These are phyloP conservation scores for Itoplectis maculator DNA, from an alignment of 2,888 invertebrate species.

Conservation along the genomic window DNA sequence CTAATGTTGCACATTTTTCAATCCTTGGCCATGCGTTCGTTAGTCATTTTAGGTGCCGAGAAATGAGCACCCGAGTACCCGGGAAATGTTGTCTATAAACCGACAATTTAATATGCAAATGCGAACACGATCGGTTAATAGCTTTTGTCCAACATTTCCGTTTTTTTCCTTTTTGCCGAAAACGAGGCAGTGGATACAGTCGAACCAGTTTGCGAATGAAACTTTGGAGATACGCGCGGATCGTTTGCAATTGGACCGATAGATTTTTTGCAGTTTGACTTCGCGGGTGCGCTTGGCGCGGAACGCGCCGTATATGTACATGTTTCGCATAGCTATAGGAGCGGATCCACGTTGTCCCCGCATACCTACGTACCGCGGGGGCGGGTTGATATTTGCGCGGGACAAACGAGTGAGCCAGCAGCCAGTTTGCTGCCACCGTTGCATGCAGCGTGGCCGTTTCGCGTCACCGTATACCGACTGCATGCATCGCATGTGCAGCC, in stretches of 20 bases:
- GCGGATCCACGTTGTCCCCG: slow-evolving; percentile 51
- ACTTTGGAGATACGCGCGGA: too few relatives aligned
- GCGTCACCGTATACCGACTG: slow-evolving; percentile 49
- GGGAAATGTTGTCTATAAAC: neutral
- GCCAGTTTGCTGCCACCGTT: slow-evolving; percentile 63
- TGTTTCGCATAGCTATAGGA: slow-evolving; percentile 26
- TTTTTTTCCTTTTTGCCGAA: too few relatives aligned
- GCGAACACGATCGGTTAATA: too few relatives aligned
- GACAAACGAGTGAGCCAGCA: slow-evolving; percentile 62
- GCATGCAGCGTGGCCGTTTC: slow-evolving; percentile 52
- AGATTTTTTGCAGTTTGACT: neutral
- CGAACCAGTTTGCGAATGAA: too few relatives aligned
- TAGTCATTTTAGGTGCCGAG: too few relatives aligned
- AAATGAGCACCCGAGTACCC: neutral
- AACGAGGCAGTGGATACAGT: too few relatives aligned
- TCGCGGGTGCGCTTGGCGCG: neutral
- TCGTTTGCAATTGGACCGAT: neutral
- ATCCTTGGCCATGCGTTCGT: too few relatives aligned
- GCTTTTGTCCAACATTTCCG: neutral
- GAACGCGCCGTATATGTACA: slow-evolving; percentile 4
- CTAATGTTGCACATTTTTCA: too few relatives aligned
- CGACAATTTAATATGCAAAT: too few relatives aligned
- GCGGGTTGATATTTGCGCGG: slow-evolving; percentile 65
- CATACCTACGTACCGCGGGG: slow-evolving; percentile 61
- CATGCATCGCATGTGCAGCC: slow-evolving; percentile 52